Evolutionary conservation across 1,140 invertebrate species (phyloP).

Genomic region (Bombus haemorrhoidalis): DNA sequence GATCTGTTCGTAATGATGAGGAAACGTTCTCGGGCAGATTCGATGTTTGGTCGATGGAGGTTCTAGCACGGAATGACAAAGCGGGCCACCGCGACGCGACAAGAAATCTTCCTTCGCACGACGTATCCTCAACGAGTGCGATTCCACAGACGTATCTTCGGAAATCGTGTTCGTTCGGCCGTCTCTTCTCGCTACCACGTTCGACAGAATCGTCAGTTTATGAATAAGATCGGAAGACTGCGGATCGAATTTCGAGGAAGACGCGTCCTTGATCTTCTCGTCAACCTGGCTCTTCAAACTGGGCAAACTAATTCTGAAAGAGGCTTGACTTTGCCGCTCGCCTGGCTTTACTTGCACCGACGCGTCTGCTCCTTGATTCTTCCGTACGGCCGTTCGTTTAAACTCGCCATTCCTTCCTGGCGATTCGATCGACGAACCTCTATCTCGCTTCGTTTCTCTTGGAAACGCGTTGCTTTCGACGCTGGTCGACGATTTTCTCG

Average conservation of each 20-base stretch:
- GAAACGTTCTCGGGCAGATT: not conserved
- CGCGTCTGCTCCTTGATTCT: not conserved
- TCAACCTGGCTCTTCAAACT: not conserved
- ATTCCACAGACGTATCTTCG: conserved; percentile 33
- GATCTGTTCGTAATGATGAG: not conserved
- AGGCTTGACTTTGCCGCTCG: not conserved
- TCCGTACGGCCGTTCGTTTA: not conserved
- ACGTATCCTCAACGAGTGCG: conserved; percentile 61
- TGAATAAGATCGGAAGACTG: conserved; percentile 61
- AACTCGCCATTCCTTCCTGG: not conserved
- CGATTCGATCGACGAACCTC: not conserved
- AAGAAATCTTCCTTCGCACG: conserved; percentile 71
- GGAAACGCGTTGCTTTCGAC: not conserved
- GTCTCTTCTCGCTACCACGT: conserved; percentile 50
- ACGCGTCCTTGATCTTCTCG: not conserved
- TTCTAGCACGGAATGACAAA: conserved; percentile 53
- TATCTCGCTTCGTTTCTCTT: not conserved
- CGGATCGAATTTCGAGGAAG: conserved; percentile 18
- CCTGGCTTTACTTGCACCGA: not conserved
- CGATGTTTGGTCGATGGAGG: not conserved
- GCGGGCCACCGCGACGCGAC: conserved; percentile 60
- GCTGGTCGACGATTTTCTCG: not conserved
- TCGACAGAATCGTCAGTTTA: conserved; percentile 60
- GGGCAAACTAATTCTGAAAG: not conserved
- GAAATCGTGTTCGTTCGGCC: conserved; percentile 14